Evolutionary conservation across 2,888 invertebrate genomes (phyloP), one percentile per base, ranked within the genome.

Genomic region (Aphodius sticticus): DNA sequence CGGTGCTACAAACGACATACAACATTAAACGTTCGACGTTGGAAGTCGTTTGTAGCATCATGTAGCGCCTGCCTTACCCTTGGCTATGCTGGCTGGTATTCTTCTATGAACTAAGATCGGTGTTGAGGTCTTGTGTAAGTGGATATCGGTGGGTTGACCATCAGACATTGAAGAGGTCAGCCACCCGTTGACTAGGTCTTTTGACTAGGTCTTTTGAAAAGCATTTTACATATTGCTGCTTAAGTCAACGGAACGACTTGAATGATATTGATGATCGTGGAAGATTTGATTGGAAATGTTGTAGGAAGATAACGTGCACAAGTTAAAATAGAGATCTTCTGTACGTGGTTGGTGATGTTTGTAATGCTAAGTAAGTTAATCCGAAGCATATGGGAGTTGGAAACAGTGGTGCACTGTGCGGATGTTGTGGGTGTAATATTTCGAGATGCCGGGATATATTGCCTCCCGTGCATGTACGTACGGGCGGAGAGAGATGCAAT

Each of bases 321-420:
- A 9, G 53, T 53, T 53, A 12, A 2, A 53, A 53, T 53, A 53
- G 4, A 12, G 53, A 53, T 53, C 53, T 53, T 53, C 12, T 53
- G 53, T 53, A 53, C 53, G 53, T 53, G 12, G 53, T 53, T 53
- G 53, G 53, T 53, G 53, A 53, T 38, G 38, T 38, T 38, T 38
- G 38, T 38, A 38, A 38, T 53, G 71, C 71, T 35, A 74, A 36
- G 74, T 37, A 37, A 74, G 74, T 74, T 74, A 74, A 74, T 74
- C 74, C 74, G 74, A 74, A 35, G 37, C 74, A 74, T 74, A 74
- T 74, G 74, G 36, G 37, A 74, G 74, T 74, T 74, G 74, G 37
- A 37, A 74, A 74, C 74, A 74, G 53, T 53, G 53, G 12, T 1
- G 53, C 53, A 5, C 9, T 53, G 53, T 53, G 53, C 6, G 7